phyloP scores from a whole-genome alignment of 1,140 invertebrate species.

The Bombus huntii region DNA sequence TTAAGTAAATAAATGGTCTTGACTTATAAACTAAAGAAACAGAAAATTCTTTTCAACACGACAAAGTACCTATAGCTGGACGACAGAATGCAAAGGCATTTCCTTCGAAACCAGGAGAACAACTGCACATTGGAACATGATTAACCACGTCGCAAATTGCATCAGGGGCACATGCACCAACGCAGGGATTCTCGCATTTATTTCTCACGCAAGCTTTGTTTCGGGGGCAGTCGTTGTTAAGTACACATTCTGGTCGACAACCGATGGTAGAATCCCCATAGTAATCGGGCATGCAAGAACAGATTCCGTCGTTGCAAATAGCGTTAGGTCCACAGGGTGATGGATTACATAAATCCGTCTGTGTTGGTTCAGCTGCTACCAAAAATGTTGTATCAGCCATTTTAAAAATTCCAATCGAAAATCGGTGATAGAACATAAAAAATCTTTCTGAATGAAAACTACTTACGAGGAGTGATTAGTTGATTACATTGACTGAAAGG shows the following conservation, averaged over 20 bases:
- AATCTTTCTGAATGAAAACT: background rate
- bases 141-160: slow-evolving; percentile 89
- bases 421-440: background rate
- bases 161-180: slow-evolving; percentile 87
- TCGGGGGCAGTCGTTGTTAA: slow-evolving; percentile 88
- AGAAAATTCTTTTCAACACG: background rate
- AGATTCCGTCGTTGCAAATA: slow-evolving; percentile 84
- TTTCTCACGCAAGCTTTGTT: slow-evolving; percentile 88
- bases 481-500: slow-evolving; percentile 77
- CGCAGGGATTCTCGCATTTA: slow-evolving; percentile 88
- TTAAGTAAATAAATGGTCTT: no score
- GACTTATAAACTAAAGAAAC: background rate
- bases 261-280: slow-evolving; percentile 86
- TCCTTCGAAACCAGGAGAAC: slow-evolving; percentile 86
- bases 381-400: background rate
- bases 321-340: slow-evolving; percentile 87
- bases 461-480: slow-evolving; percentile 30
- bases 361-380: slow-evolving; percentile 27
- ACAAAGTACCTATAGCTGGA: slow-evolving; percentile 74
- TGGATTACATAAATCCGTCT: slow-evolving; percentile 85
- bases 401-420: no score
- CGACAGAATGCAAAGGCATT: slow-evolving; percentile 87
- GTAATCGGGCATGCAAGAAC: slow-evolving; percentile 86
- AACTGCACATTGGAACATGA: slow-evolving; percentile 89
- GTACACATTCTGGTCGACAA: slow-evolving; percentile 87